Base-by-base conservation (phyloP, 2,888 invertebrate genomes). In the Eupeodes luniger region DNA sequence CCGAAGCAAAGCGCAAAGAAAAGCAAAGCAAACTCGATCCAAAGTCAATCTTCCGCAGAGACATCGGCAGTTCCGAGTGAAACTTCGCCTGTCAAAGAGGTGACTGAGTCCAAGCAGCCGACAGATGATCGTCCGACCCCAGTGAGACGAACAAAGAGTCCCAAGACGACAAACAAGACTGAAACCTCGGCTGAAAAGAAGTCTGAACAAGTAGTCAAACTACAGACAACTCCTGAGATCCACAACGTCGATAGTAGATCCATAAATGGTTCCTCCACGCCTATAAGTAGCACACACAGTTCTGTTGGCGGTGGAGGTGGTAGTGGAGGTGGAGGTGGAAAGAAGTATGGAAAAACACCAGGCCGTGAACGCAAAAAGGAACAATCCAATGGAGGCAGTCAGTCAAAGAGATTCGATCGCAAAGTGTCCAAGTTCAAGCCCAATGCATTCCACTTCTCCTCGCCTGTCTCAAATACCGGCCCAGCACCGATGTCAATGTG, bases 321-420 rank as follows among this genome's bases (percentile, higher is more conserved):
- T 3, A 27, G 27, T 27, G 27, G 27, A 27, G 2, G 3, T 1
- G 27, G 27, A 27, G 85, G 75, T 89, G 91, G 79, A 5, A 91
- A 92, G 64, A 94, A 93, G 81, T 89, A 92, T 81, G 94, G 93
- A 3, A 94, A 94, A 85, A 93, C 94, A 0, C 93, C 94, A 0
- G 94, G 94, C 1, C 91, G 94, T 1, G 94, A 94, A 89, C 91
- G 94, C 0, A 93, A 92, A 67, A 93, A 92, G 87, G 93, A 92
- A 11, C 90, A 89, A n/a, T 53, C 72, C 27, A 90, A 87, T 76
- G 75, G 80, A 59, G 80, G 77, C 61, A 88, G 72, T 34, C 85
- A 78, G 53, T 77, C 88, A 53, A 89, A 89, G 70, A 77, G 90
- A 59, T 87, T 87, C 51, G 89, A 90, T 36, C 81, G 90, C 3